phyloP scores from a whole-genome alignment of 2,888 invertebrate species.

The Branchellion lobata region DNA sequence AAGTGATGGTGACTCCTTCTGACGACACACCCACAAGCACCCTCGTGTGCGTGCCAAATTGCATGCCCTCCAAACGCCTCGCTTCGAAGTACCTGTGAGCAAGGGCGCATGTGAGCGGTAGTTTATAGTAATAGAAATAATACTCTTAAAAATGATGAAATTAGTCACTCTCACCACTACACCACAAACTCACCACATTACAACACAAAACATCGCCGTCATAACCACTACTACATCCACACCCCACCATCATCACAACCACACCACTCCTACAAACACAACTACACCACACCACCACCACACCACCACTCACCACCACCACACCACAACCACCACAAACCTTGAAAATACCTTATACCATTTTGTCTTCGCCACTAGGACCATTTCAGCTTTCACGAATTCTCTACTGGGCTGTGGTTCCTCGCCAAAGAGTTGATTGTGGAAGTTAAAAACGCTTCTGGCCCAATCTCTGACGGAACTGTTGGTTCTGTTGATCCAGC shows the following conservation, averaged over 20 bases:
- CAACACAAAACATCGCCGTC: too few relatives aligned
- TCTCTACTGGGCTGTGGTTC: not conserved
- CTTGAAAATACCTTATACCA: constrained; percentile 18
- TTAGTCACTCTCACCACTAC: too few relatives aligned
- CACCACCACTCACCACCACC: too few relatives aligned
- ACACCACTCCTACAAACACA: too few relatives aligned
- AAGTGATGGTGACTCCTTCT: constrained; percentile 17
- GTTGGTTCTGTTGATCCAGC: constrained; percentile 6
- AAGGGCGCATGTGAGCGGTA: too few relatives aligned
- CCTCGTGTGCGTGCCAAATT: not conserved
- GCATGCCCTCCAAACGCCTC: not conserved
- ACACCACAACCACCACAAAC: too few relatives aligned
- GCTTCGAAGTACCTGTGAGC: not conserved
- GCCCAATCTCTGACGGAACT: not conserved
- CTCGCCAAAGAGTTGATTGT: not conserved
- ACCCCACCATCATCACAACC: too few relatives aligned
- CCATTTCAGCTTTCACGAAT: constrained; percentile 7
- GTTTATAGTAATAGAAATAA: too few relatives aligned
- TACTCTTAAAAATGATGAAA: too few relatives aligned
- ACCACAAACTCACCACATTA: too few relatives aligned
- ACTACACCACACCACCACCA: too few relatives aligned
- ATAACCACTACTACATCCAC: too few relatives aligned
- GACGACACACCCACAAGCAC: constrained; percentile 20
- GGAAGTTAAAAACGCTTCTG: not conserved
- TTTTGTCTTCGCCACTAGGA: constrained; percentile 23